phyloP scores from a whole-genome alignment of 2,797 vertebrate species.

The Cygnus olor region DNA sequence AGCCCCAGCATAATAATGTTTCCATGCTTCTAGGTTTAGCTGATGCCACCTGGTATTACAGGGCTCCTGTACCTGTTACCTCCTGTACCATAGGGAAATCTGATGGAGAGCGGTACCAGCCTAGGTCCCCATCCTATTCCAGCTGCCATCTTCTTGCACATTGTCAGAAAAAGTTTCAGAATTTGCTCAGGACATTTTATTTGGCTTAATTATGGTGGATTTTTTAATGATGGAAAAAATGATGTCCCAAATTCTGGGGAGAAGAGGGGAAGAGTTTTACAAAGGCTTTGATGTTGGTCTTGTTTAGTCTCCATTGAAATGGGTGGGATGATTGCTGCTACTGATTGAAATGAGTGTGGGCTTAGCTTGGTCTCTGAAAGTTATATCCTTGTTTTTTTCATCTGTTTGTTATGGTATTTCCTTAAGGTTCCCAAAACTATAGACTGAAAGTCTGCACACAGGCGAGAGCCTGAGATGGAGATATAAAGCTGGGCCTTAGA shows the following conservation, averaged over 20 bases:
- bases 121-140: fast-evolving
- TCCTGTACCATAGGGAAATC: no score
- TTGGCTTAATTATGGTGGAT: background rate
- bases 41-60: background rate
- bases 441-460: background rate
- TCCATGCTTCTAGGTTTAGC: background rate
- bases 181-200: background rate
- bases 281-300: background rate
- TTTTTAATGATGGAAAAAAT: background rate
- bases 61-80: background rate
- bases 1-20: background rate
- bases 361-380: background rate
- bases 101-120: fast-evolving
- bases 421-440: background rate
- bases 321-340: background rate
- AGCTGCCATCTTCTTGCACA: fast-evolving
- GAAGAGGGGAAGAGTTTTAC: background rate
- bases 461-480: background rate
- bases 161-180: background rate
- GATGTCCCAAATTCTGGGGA: background rate
- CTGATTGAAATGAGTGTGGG: background rate
- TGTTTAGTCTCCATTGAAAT: background rate
- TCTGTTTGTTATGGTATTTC: background rate
- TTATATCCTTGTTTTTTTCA: background rate
- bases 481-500: background rate